phyloP scores from a whole-genome alignment of 2,113 vertebrate species.

The Labeo rohita region DNA sequence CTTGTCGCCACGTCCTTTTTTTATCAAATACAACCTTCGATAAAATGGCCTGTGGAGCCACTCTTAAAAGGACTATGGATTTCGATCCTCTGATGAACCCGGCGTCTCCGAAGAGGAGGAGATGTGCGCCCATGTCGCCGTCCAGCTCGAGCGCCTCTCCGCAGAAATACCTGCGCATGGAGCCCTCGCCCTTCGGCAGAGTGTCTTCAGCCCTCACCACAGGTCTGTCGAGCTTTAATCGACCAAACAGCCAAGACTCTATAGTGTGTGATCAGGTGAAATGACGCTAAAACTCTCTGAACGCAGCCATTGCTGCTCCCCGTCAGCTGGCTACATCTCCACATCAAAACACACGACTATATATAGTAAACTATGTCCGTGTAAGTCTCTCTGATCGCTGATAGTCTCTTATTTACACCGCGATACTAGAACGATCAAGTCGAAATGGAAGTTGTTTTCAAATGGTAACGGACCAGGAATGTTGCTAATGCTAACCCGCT shows the following conservation, averaged over 20 bases:
- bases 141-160: constrained; percentile 83
- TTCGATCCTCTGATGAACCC: constrained; percentile 94
- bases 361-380: background rate
- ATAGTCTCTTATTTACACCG: background rate
- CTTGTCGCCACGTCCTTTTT: background rate
- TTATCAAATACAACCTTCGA: no score
- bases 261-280: background rate
- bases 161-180: constrained; percentile 94
- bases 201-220: constrained; percentile 90
- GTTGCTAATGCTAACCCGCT: background rate
- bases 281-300: background rate
- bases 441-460: background rate
- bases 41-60: constrained; percentile 94
- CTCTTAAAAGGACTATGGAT: constrained; percentile 97
- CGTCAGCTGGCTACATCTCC: background rate
- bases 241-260: background rate
- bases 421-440: background rate
- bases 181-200: constrained; percentile 93
- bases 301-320: background rate
- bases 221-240: constrained; percentile 72
- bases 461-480: background rate
- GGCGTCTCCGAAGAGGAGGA: constrained; percentile 88
- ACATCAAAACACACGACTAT: background rate
- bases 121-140: constrained; percentile 86
- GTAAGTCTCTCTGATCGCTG: background rate